A percentile compares a stretch with the other conserved stretches of the same genome.
These are phyloP conservation scores for Phenganax stokvisi DNA, from an alignment of 92 coral and sea anemone species.

Conservation along the genomic window DNA sequence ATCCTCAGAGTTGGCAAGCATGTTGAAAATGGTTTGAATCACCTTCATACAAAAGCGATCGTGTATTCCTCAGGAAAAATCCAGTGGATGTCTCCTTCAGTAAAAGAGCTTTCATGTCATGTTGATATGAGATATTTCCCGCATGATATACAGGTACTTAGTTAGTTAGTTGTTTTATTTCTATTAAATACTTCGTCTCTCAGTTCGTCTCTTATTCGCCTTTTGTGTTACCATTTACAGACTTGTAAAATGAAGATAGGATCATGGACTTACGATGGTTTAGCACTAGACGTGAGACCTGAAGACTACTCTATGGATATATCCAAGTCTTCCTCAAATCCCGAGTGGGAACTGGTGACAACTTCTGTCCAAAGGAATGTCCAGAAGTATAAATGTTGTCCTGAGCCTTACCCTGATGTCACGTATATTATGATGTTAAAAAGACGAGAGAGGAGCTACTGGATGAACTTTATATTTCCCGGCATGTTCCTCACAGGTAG, in stretches of 20 bases:
- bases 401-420: slow-evolving; percentile 38
- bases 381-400: slow-evolving; percentile 16
- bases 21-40: slow-evolving; percentile 16
- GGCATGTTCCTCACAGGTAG: slow-evolving; percentile 31
- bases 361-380: slow-evolving; percentile 12
- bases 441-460: slow-evolving; percentile 19
- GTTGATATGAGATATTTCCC: slow-evolving; percentile 31
- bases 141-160: slow-evolving; percentile 32
- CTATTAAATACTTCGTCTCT: not conserved
- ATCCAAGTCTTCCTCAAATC: slow-evolving; percentile 35
- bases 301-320: slow-evolving; percentile 26
- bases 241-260: slow-evolving; percentile 33
- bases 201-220: not conserved
- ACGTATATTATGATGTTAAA: slow-evolving; percentile 14
- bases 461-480: slow-evolving; percentile 37
- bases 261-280: slow-evolving; percentile 33
- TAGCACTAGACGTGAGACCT: slow-evolving; percentile 16
- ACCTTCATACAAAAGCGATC: slow-evolving; percentile 22
- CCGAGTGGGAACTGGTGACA: slow-evolving; percentile 34
- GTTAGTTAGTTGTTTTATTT: not conserved
- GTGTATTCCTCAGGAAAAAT: slow-evolving; percentile 4
- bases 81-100: slow-evolving; percentile 32
- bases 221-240: not conserved
- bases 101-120: slow-evolving; percentile 26
- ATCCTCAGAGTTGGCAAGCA: not conserved